These are phyloP conservation scores for Scomber scombrus DNA, from an alignment of 2,113 vertebrate genomes.

Conservation along the genomic window DNA sequence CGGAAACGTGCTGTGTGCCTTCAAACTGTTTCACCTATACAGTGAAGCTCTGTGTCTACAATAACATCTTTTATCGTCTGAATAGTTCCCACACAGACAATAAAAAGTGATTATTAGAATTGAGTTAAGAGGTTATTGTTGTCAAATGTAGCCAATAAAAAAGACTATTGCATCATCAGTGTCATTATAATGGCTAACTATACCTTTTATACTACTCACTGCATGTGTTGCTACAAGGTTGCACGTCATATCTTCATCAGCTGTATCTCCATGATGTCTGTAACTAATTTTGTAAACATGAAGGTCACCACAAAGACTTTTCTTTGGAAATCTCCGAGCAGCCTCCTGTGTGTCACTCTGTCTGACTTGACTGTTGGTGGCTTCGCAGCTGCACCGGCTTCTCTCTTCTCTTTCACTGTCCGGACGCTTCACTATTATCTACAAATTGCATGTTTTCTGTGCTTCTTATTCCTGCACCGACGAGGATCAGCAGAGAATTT, in stretches of 20 bases:
- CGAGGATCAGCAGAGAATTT: not conserved
- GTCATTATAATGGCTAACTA: not conserved
- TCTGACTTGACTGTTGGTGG: not conserved
- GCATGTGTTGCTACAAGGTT: not conserved
- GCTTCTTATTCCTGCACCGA: not conserved
- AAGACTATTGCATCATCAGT: not conserved
- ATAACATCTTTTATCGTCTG: too few relatives aligned
- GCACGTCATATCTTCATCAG: not conserved
- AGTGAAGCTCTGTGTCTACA: too few relatives aligned
- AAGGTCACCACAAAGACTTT: not conserved
- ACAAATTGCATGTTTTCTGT: not conserved
- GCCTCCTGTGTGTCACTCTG: not conserved
- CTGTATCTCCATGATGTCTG: not conserved
- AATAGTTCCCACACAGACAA: too few relatives aligned
- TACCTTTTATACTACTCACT: not conserved
- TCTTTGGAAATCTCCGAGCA: slow-evolving; percentile 56
- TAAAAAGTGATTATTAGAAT: too few relatives aligned
- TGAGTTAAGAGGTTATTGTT: too few relatives aligned
- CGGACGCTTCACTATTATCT: not conserved
- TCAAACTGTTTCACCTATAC: slow-evolving; percentile 10
- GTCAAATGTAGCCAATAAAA: too few relatives aligned
- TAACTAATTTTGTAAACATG: not conserved
- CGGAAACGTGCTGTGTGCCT: not conserved
- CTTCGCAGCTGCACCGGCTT: slow-evolving; percentile 57
- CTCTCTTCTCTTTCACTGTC: slow-evolving; percentile 11